Evolutionary conservation across 1,140 invertebrate genomes (phyloP).

Genomic region (Macrobrachium rosenbergii): DNA sequence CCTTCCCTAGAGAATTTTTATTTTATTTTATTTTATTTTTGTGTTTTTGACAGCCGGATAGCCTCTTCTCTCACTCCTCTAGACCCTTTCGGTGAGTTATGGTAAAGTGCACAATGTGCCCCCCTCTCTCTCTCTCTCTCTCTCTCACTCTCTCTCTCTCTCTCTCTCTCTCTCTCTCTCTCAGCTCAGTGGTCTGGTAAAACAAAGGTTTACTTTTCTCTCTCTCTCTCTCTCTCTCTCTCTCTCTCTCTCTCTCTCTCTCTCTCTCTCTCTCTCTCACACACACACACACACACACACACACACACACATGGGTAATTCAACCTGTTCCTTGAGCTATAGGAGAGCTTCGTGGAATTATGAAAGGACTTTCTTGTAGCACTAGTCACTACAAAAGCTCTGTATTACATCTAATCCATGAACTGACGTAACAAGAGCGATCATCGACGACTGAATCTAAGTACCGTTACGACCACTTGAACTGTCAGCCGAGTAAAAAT

Average conservation of each 20-base stretch:
- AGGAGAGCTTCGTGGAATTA: background rate
- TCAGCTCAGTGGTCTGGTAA: no score
- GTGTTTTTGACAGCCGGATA: background rate
- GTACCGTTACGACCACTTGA: no score
- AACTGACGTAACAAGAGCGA: no score
- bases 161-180: conserved; percentile 40
- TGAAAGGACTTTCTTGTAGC: background rate
- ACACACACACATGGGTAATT: no score
- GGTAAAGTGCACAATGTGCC: no score
- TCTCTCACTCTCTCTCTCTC: conserved; percentile 35
- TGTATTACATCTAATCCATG: background rate
- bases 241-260: conserved; percentile 36
- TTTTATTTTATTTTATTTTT: background rate
- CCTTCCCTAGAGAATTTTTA: no score
- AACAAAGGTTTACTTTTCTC: no score
- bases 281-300: no score
- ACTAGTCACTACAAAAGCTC: background rate
- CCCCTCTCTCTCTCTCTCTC: conserved; percentile 21
- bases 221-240: conserved; percentile 32
- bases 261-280: conserved; percentile 36
- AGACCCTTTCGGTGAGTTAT: no score
- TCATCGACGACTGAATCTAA: no score
- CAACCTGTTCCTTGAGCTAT: background rate
- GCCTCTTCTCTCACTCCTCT: background rate
- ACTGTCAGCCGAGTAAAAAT: no score